phyloP scores from a whole-genome alignment of 2,888 invertebrate genomes.

The Andricus quercusramuli region DNA sequence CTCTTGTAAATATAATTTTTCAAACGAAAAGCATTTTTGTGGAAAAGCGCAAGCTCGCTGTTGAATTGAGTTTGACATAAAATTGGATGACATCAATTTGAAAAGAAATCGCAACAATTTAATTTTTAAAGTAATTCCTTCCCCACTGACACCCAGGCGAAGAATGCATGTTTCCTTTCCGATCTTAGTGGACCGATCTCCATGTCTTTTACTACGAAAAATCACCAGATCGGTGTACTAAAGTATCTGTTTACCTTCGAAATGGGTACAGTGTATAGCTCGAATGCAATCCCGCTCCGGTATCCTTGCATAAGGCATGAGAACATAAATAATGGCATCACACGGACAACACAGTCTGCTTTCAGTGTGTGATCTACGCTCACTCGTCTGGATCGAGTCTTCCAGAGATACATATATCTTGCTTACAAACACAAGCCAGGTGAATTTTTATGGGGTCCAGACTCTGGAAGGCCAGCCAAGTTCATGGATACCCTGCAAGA shows the following conservation, averaged over 20 bases:
- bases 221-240: conserved; percentile 16
- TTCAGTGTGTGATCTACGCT: conserved; percentile 44
- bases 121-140: not conserved
- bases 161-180: not conserved
- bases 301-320: conserved; percentile 57
- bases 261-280: conserved; percentile 27
- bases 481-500: conserved; percentile 53
- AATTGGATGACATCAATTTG: not conserved
- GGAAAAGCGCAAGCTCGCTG: too few relatives aligned
- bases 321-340: conserved; percentile 56
- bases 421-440: conserved; percentile 21
- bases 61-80: too few relatives aligned
- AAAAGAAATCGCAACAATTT: not conserved
- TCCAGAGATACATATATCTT: conserved; percentile 7
- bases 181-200: conserved; percentile 33
- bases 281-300: conserved; percentile 35
- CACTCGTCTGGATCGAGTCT: conserved; percentile 44
- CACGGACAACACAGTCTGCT: conserved; percentile 41
- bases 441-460: conserved; percentile 41
- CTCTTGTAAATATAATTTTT: too few relatives aligned
- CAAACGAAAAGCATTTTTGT: too few relatives aligned
- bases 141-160: not conserved
- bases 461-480: conserved; percentile 54
- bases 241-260: conserved; percentile 39
- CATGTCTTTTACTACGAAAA: conserved; percentile 26